A percentile compares a stretch with the other conserved stretches of the same genome.
phyloP scores from a whole-genome alignment of 2,888 invertebrate genomes.

The Eupelmus urozonus region DNA sequence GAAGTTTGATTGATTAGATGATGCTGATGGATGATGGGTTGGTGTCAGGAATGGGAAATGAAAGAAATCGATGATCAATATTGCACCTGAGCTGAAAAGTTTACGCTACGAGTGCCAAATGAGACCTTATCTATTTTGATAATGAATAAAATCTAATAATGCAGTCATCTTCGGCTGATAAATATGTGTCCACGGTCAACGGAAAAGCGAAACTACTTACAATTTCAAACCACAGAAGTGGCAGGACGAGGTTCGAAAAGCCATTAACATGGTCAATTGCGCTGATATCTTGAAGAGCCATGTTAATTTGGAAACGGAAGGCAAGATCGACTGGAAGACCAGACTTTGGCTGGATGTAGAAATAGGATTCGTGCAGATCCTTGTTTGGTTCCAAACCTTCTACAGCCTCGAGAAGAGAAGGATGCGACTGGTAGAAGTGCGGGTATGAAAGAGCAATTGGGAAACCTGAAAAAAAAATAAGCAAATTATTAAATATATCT shows the following conservation, averaged over 20 bases:
- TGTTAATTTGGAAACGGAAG: slow-evolving; percentile 91
- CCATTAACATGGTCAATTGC: slow-evolving; percentile 82
- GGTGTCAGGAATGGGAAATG: no score
- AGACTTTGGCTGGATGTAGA: slow-evolving; percentile 89
- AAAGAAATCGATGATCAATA: no score
- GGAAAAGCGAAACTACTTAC: slow-evolving; percentile 80
- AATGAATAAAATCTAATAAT: no score
- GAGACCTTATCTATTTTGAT: no score
- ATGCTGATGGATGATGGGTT: no score
- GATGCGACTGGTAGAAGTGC: slow-evolving; percentile 89
- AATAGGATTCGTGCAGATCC: slow-evolving; percentile 83
- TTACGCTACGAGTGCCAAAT: no score
- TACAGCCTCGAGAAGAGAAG: slow-evolving; percentile 81
- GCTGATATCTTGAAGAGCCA: slow-evolving; percentile 86
- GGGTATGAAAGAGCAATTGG: slow-evolving; percentile 93
- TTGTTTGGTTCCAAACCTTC: slow-evolving; percentile 83
- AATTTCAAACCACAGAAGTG: slow-evolving; percentile 93
- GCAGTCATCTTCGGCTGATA: no score
- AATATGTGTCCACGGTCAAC: no score
- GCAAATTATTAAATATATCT: no score
- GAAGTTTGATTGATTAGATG: no score
- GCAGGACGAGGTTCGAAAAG: slow-evolving; percentile 86
- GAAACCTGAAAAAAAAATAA: slow-evolving; percentile 81
- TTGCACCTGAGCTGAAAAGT: no score
- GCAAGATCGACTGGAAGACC: slow-evolving; percentile 89